phyloP scores from a whole-genome alignment of 2,797 vertebrate genomes.

The Geotrypetes seraphini region DNA sequence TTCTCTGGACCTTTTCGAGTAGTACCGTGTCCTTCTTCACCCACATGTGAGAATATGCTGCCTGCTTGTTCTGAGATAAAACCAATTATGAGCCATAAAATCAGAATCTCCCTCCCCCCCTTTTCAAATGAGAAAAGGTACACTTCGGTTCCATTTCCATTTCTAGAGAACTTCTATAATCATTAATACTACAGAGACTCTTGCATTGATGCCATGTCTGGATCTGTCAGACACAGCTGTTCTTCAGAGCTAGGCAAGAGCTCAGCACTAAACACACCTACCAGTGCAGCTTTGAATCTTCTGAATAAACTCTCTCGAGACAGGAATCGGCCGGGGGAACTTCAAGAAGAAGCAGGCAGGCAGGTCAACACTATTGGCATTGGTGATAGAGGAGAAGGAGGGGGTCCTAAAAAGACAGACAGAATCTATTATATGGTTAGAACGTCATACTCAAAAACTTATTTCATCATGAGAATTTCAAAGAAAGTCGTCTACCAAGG shows the following conservation, averaged over 20 bases:
- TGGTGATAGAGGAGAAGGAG: slow-evolving; percentile 87
- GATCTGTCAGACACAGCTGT: background rate
- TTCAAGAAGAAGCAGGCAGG: slow-evolving; percentile 96
- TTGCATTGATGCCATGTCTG: too few species aligned
- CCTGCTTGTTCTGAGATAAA: too few species aligned
- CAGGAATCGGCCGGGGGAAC: slow-evolving; percentile 86
- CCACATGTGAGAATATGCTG: too few species aligned
- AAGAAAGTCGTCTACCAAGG: background rate
- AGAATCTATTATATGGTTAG: background rate
- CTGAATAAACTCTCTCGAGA: slow-evolving; percentile 85
- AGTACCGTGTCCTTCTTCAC: too few species aligned
- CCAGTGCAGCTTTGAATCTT: slow-evolving; percentile 81
- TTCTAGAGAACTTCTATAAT: too few species aligned
- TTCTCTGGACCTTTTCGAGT: too few species aligned
- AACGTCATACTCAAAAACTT: background rate
- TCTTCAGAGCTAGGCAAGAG: too few species aligned
- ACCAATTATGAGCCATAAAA: too few species aligned
- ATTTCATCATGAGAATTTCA: background rate
- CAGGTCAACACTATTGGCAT: slow-evolving; percentile 94
- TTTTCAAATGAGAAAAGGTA: too few species aligned
- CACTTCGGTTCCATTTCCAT: too few species aligned
- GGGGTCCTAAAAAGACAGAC: slow-evolving; percentile 66
- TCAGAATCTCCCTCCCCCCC: too few species aligned
- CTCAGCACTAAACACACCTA: slow-evolving; percentile 25
- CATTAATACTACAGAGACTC: too few species aligned